Evolutionary conservation across 1,140 invertebrate genomes (phyloP).

Genomic region (Drosophila bifasciata): DNA sequence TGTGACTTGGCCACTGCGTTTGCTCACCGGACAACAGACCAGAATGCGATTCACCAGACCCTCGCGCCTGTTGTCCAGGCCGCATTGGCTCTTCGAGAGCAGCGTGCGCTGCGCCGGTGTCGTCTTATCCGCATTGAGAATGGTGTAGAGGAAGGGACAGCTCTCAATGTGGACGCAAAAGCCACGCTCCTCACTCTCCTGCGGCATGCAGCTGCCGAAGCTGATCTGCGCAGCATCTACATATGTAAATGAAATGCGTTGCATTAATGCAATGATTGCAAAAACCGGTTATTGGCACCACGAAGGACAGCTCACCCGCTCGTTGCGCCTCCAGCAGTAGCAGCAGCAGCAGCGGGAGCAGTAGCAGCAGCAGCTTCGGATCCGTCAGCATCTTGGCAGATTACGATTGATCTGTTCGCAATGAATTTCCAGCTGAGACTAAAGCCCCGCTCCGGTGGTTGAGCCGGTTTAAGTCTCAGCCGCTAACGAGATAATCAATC

Average conservation of each 20-base stretch:
- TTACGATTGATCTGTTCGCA: constrained; percentile 19
- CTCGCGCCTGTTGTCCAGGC: constrained; percentile 57
- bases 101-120: constrained; percentile 28
- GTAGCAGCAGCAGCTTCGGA: constrained; percentile 23
- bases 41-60: constrained; percentile 52
- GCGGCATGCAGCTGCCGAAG: constrained; percentile 77
- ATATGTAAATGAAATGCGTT: constrained; percentile 14
- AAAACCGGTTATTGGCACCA: constrained; percentile 46
- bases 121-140: constrained; percentile 42
- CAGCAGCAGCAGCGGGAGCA: constrained; percentile 1
- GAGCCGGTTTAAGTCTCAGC: constrained; percentile 21
- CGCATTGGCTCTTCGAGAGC: constrained; percentile 66
- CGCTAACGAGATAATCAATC: neutral
- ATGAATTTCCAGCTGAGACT: constrained; percentile 45
- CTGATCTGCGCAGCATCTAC: constrained; percentile 50
- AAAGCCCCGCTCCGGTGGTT: constrained; percentile 23
- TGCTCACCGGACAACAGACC: constrained; percentile 60
- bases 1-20: neutral
- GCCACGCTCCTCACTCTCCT: constrained; percentile 72
- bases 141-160: constrained; percentile 79
- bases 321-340: constrained; percentile 24
- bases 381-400: constrained; percentile 33
- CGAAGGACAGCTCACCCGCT: constrained; percentile 36
- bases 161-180: constrained; percentile 79
- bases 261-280: constrained; percentile 11